phyloP scores from a whole-genome alignment of 1,140 invertebrate genomes.

The Philaenus spumarius region DNA sequence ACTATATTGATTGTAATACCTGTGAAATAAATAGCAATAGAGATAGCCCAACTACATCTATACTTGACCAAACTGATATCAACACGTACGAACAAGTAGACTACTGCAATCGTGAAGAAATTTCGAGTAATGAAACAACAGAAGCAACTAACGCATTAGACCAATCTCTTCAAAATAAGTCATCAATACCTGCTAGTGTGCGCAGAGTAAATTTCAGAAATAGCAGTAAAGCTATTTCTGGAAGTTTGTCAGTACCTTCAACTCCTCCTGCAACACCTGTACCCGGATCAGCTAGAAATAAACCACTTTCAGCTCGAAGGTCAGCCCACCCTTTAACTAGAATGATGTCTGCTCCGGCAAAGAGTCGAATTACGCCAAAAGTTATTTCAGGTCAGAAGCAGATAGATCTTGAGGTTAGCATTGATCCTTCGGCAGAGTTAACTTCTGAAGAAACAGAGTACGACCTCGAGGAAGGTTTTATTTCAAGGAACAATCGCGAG shows the following conservation, averaged over 20 bases:
- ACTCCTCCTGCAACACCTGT: conserved; percentile 4
- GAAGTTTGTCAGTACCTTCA: not conserved
- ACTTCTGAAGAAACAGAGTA: conserved; percentile 8
- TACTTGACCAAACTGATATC: too few species aligned
- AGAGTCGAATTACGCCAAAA: not conserved
- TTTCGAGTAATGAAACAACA: too few species aligned
- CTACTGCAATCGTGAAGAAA: too few species aligned
- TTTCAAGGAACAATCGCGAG: not conserved
- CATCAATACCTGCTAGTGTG: not conserved
- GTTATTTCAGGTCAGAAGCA: too few species aligned
- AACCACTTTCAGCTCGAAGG: not conserved
- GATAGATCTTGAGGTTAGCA: not conserved
- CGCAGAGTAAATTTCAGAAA: conserved; percentile 19
- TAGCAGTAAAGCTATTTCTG: not conserved
- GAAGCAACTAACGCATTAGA: too few species aligned
- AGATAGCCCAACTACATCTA: too few species aligned
- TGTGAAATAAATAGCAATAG: too few species aligned
- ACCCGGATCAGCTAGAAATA: not conserved
- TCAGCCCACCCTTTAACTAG: conserved; percentile 2
- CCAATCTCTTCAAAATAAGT: too few species aligned
- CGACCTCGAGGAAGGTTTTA: conserved; percentile 18
- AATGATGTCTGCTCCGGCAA: conserved; percentile 19
- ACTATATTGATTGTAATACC: too few species aligned
- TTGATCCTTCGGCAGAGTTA: not conserved
- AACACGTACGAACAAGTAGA: too few species aligned